Base-by-base conservation (phyloP, 2,113 vertebrate species). In the Lophochroa leadbeateri region DNA sequence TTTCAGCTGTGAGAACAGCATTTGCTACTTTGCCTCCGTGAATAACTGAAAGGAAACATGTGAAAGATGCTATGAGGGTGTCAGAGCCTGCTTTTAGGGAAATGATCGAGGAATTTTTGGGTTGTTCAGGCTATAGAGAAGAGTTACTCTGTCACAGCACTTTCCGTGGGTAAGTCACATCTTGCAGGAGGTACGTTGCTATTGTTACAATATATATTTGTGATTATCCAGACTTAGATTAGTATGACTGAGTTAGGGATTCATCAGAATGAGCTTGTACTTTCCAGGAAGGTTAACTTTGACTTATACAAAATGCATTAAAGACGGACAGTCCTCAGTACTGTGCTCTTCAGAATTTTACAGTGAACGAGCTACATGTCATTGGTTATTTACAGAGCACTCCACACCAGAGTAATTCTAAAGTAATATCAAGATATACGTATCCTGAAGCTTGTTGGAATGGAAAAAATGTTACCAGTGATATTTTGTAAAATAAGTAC, bases 301-400 rank as follows among this genome's bases (percentile, higher is more conserved):
- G 94, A 94, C 93, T 96, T 95, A 96, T 94, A 95, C 79, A 94
- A 96, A 97, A 96, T 88, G 64, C 80, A 97, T 95, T 94, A 94
- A 96, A 97, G 92, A 94, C 69, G 91, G 96, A 94, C 65, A 88
- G 65, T 94, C 74, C 89, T 94, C 94, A 89, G 89, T 44, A 70
- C 93, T 87, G 6, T 63, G 79, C 82, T 94, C 80, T 87, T 94
- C 93, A 92, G 92, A 87, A 96, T 96, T 96, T 97, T 90, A 93
- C 88, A 94, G 95, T n/a, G 94, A 97, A 91, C 13, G 94, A 94
- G 87, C 89, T 87, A 89, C 91, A 28, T 87, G 91, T 85, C 96
- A 96, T 91, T 96, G 96, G 96, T 97, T 97, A 97, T 97, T 97
- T 97, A 97, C 92, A 28, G 93, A 96, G 92, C 85, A 23, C 94